phyloP scores from a whole-genome alignment of 2,888 invertebrate genomes.

The Oscheius sp. region DNA sequence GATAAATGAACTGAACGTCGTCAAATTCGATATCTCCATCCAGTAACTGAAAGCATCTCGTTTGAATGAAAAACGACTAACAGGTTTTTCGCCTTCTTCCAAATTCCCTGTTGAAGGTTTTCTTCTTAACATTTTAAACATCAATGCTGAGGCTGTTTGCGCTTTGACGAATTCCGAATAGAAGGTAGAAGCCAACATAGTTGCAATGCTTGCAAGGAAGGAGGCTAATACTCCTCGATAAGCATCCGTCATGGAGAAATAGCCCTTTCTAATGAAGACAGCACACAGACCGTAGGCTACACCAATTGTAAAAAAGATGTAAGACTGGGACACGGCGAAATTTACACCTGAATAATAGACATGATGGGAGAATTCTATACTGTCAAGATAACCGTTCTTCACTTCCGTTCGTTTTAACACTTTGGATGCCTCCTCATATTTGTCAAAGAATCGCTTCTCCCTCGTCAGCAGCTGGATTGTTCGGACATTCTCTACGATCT shows the following conservation, averaged over 20 bases:
- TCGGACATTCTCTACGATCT: constrained; percentile 72
- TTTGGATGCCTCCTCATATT: constrained; percentile 52
- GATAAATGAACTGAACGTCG: constrained; percentile 71
- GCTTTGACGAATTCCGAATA: constrained; percentile 73
- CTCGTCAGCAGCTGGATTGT: constrained; percentile 72
- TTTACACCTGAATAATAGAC: constrained; percentile 36
- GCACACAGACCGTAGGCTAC: constrained; percentile 51
- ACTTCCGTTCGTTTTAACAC: constrained; percentile 40
- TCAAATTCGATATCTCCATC: constrained; percentile 70
- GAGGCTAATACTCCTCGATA: constrained; percentile 45
- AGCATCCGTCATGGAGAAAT: constrained; percentile 13
- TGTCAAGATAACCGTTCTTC: constrained; percentile 36
- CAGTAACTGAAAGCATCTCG: constrained; percentile 52
- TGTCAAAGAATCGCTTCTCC: constrained; percentile 70
- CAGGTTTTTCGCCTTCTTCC: constrained; percentile 41
- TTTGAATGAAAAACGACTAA: neutral
- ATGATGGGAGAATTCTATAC: neutral
- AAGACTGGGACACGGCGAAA: constrained; percentile 51
- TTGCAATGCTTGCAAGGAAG: constrained; percentile 48
- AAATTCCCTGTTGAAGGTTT: constrained; percentile 69
- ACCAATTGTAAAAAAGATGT: constrained; percentile 53
- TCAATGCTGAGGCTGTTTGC: constrained; percentile 70
- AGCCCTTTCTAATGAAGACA: constrained; percentile 41
- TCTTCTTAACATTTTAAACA: constrained; percentile 69
- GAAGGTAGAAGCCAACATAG: constrained; percentile 57